Evolutionary conservation across 2,797 vertebrate genomes (phyloP).

Genomic region (Nyctibius grandis): DNA sequence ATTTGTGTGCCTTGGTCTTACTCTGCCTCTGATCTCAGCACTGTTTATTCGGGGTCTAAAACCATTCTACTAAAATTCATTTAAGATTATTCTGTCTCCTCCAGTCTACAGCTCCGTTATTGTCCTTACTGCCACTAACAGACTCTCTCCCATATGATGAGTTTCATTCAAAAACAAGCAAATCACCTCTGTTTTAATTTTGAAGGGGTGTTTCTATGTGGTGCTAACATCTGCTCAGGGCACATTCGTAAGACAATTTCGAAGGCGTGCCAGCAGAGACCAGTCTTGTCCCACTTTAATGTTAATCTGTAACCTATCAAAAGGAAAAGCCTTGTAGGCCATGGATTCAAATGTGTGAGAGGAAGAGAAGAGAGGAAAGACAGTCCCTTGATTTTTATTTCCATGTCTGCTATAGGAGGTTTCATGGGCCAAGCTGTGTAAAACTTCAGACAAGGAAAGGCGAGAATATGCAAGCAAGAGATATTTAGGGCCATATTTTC

Average conservation of each 20-base stretch:
- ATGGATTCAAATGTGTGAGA: background rate
- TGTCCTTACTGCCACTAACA: background rate
- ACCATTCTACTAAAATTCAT: background rate
- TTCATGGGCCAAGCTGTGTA: background rate
- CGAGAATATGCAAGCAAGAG: background rate
- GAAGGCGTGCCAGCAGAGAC: conserved; percentile 49
- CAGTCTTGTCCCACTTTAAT: conserved; percentile 2
- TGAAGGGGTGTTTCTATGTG: background rate
- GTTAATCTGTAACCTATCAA: background rate
- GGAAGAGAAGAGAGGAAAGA: background rate
- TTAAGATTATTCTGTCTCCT: background rate
- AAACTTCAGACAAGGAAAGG: background rate
- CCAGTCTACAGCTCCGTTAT: background rate
- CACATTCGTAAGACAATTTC: background rate
- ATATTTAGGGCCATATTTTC: background rate
- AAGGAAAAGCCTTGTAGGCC: background rate
- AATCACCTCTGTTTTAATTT: background rate
- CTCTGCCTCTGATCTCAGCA: background rate
- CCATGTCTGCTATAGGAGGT: background rate
- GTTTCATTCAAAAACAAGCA: background rate
- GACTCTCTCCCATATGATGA: background rate
- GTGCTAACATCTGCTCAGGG: background rate
- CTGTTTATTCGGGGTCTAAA: background rate
- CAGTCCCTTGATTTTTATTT: background rate
- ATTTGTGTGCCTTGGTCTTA: background rate